Percentiles rank a stretch among this genome's conserved stretches.
Conservation (phyloP, 1,140 invertebrate genomes). For the Pseudomyrmex cubaensis region DNA sequence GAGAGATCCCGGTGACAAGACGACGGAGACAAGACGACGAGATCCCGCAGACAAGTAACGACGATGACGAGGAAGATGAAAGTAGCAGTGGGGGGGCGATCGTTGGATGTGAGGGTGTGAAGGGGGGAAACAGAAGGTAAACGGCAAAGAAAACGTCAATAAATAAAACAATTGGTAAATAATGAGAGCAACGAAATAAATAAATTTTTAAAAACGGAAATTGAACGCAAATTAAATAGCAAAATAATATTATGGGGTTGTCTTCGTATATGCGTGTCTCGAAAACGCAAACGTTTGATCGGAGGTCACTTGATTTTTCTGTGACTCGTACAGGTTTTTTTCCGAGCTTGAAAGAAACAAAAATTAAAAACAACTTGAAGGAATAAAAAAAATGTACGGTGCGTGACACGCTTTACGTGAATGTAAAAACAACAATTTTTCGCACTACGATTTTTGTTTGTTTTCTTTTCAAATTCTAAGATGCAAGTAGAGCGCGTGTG, state of each 20-base stretch:
- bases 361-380: conserved; percentile 1
- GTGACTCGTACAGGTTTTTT: conserved; percentile 12
- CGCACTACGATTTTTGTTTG: conserved; percentile 23
- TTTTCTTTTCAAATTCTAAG: conserved; percentile 42
- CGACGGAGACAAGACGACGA: conserved; percentile 81
- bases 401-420: conserved; percentile 57
- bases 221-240: conserved; percentile 57
- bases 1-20: conserved; percentile 77
- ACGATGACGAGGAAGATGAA: conserved; percentile 1
- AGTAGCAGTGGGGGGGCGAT: conserved; percentile 32
- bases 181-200: conserved; percentile 47
- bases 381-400: conserved; percentile 34
- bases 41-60: conserved; percentile 21
- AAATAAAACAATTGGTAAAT: conserved; percentile 86
- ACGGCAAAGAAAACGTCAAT: conserved; percentile 88
- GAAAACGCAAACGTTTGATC: conserved; percentile 3
- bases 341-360: too few species aligned
- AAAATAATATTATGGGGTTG: not conserved
- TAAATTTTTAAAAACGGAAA: conserved; percentile 75
- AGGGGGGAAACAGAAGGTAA: conserved; percentile 79
- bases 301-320: conserved; percentile 79
- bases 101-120: conserved; percentile 62
- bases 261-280: conserved; percentile 38
- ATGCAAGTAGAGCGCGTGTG: conserved; percentile 10
- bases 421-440: conserved; percentile 36